Evolutionary conservation across 2,113 vertebrate genomes (phyloP).

Genomic region (Camelus dromedarius): DNA sequence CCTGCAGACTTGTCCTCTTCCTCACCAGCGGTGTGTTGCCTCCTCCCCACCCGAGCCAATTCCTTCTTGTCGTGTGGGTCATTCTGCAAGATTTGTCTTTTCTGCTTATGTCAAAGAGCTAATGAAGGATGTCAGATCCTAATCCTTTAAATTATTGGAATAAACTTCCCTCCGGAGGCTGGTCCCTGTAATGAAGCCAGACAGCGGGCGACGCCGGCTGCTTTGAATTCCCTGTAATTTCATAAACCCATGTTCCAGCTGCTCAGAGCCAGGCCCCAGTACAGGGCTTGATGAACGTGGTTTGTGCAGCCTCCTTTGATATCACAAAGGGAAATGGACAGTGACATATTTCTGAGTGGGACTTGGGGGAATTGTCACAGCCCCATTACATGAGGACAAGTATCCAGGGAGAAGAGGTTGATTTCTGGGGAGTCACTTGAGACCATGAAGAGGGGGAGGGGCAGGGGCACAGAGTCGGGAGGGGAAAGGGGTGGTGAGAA

Average conservation of each 20-base stretch:
- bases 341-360: slow-evolving; percentile 84
- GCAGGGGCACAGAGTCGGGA: not conserved
- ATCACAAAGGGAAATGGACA: slow-evolving; percentile 82
- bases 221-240: slow-evolving; percentile 86
- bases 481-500: not conserved
- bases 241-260: slow-evolving; percentile 82
- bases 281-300: slow-evolving; percentile 64
- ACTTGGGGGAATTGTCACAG: slow-evolving; percentile 83
- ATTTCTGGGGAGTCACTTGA: not conserved
- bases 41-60: not conserved
- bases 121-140: slow-evolving; percentile 76
- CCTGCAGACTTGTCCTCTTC: not conserved
- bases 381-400: slow-evolving; percentile 64
- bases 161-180: slow-evolving; percentile 60
- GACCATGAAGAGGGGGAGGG: too few relatives aligned
- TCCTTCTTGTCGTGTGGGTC: not conserved
- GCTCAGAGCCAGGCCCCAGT: slow-evolving; percentile 72
- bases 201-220: slow-evolving; percentile 74
- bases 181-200: slow-evolving; percentile 78
- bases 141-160: slow-evolving; percentile 75
- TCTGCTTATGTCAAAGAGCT: slow-evolving; percentile 52
- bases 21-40: not conserved
- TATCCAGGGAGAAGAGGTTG: not conserved
- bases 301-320: slow-evolving; percentile 76
- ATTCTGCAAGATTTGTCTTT: slow-evolving; percentile 48